Evolutionary conservation across 2,888 invertebrate genomes (phyloP).

Genomic region (Molorchus minor): DNA sequence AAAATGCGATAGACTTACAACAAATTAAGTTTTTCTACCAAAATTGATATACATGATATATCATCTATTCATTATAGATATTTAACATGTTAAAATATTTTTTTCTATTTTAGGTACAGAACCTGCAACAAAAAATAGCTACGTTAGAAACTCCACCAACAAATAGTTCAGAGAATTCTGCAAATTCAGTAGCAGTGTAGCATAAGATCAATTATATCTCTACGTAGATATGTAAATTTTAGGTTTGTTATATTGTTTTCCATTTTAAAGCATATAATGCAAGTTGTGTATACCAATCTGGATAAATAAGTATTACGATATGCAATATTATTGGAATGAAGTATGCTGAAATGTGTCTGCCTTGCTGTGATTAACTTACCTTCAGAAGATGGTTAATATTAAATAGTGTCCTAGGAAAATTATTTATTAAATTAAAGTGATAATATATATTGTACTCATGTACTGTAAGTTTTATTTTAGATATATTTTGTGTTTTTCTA

Average conservation of each 20-base stretch:
- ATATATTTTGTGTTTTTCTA: constrained; percentile 1
- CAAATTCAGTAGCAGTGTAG: constrained; percentile 57
- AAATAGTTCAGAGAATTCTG: constrained; percentile 59
- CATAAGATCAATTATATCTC: constrained; percentile 8
- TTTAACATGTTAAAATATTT: not conserved
- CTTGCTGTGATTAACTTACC: constrained; percentile 50
- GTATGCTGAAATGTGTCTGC: constrained; percentile 45
- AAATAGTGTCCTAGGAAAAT: constrained; percentile 32
- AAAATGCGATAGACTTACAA: too few relatives aligned
- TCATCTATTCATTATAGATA: too few relatives aligned
- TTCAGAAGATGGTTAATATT: constrained; percentile 33
- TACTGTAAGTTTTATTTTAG: constrained; percentile 18
- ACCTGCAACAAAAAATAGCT: constrained; percentile 63
- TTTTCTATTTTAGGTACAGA: constrained; percentile 61
- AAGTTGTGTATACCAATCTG: constrained; percentile 32
- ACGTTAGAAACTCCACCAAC: constrained; percentile 62
- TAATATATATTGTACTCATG: constrained; percentile 18
- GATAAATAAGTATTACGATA: constrained; percentile 34
- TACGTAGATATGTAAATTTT: constrained; percentile 20
- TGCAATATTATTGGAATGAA: constrained; percentile 31
- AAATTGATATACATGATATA: too few relatives aligned
- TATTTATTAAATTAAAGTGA: constrained; percentile 34
- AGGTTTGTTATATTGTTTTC: constrained; percentile 37
- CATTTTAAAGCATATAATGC: constrained; percentile 36
- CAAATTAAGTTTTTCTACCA: too few relatives aligned